These are phyloP conservation scores for Mus minutoides DNA, from an alignment of 2,797 vertebrate genomes.

Conservation along the genomic window DNA sequence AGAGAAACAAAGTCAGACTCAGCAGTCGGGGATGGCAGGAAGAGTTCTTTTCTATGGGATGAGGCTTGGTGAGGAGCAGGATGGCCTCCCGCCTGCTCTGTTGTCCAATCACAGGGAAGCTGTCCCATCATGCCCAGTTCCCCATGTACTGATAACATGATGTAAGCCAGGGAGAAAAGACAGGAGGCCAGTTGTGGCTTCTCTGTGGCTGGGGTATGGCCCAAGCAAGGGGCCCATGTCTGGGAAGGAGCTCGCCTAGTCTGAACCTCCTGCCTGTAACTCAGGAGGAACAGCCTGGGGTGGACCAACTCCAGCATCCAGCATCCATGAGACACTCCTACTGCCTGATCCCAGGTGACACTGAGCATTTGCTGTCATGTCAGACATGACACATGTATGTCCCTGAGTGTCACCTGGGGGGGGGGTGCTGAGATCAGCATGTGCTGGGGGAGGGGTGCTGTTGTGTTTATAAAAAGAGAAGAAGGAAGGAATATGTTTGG, in stretches of 20 bases:
- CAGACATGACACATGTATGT: fast-evolving
- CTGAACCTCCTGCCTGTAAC: not conserved
- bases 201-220: not conserved
- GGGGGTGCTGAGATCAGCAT: not conserved
- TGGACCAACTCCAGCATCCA: not conserved
- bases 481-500: not conserved
- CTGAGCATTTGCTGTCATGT: not conserved
- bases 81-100: not conserved
- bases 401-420: no score
- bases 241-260: not conserved
- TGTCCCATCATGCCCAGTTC: not conserved
- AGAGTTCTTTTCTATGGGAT: not conserved
- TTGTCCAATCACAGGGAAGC: not conserved
- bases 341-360: not conserved
- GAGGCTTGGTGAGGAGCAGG: not conserved
- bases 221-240: fast-evolving
- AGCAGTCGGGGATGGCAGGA: not conserved
- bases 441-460: no score
- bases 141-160: not conserved
- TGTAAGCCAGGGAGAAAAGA: not conserved
- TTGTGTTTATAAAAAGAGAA: not conserved
- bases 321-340: fast-evolving
- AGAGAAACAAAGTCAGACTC: not conserved
- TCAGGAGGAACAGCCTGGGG: not conserved
- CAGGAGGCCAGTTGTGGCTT: not conserved